Base-by-base conservation (phyloP, 2,888 invertebrate species). In the Xylota sylvarum region DNA sequence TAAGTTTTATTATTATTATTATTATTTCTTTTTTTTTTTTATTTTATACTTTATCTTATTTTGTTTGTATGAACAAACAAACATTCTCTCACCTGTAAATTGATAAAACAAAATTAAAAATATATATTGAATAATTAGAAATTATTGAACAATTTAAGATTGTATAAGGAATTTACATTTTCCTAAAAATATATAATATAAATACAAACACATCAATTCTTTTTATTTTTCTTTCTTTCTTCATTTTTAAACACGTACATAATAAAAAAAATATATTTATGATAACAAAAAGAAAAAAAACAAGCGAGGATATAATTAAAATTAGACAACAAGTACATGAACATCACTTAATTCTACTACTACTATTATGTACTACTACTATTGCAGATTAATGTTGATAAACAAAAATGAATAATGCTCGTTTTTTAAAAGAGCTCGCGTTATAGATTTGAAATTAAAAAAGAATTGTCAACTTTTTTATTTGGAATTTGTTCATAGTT, bases 131-230 rank as follows among this genome's bases (percentile, higher is more conserved):
- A 14, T 77, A 82, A 78, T 78, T 77, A 82, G 67, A 67, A 72
- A 55, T 64, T 80, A 84, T 83, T 67, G 46, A 78, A 55, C 19
- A 58, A 52, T 65, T 84, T 60, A 85, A 74, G 32, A 73, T 67
- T 77, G 48, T 84, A 60, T 81, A 73, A 77, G 86, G 72, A 86
- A 81, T 77, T 50, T 86, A 77, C 32, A 73, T 77, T 86, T 86
- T 86, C 77, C 81, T 70, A 62, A 62, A 83, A 67, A 55, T 76
- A 80, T 62, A 77, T 84, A 84, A 78, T 81, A 85, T 67, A 83
- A 84, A 76, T 77, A 77, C 84, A 80, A 88, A 83, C 79, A 80
- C 78, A 73, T 73, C 27, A 67, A 76, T 60, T 60, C 85, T 88
- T 86, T 77, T 65, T 23, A 65, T 85, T 70, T 58, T 9, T 27